phyloP scores from a whole-genome alignment of 2,888 invertebrate genomes.

The Alloscopus bannaensis region DNA sequence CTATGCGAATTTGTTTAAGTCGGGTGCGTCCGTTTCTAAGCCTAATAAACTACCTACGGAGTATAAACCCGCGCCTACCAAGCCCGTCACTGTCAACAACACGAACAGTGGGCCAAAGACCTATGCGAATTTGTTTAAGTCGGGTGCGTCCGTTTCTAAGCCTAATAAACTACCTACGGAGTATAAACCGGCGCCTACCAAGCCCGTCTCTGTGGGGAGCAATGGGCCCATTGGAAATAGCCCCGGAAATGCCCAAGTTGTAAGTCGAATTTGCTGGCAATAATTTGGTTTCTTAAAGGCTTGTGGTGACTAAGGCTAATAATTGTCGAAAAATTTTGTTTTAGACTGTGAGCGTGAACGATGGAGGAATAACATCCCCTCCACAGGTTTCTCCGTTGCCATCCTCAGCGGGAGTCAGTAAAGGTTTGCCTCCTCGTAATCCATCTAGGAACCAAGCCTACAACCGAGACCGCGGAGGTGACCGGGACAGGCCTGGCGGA shows the following conservation, averaged over 20 bases:
- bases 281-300: background rate
- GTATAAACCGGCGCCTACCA: conserved; percentile 47
- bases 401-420: conserved; percentile 60
- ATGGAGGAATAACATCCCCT: conserved; percentile 67
- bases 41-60: conserved; percentile 43
- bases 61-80: conserved; percentile 51
- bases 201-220: conserved; percentile 42
- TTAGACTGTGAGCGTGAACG: conserved; percentile 63
- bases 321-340: background rate
- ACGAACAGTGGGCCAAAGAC: conserved; percentile 83
- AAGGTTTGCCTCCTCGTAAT: conserved; percentile 71
- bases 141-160: conserved; percentile 34
- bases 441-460: conserved; percentile 63
- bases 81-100: too few relatives aligned
- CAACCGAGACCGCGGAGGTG: conserved; percentile 64
- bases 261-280: conserved; percentile 31
- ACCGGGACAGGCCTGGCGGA: conserved; percentile 62
- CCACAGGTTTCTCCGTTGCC: conserved; percentile 70
- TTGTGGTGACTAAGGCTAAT: background rate
- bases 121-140: conserved; percentile 89
- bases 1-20: conserved; percentile 89
- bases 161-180: conserved; percentile 43
- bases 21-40: conserved; percentile 34
- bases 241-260: conserved; percentile 65
- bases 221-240: conserved; percentile 66